Evolutionary conservation across 2,888 invertebrate genomes (phyloP), one percentile per base, ranked within the genome.

Genomic region (Piscicola geometra): DNA sequence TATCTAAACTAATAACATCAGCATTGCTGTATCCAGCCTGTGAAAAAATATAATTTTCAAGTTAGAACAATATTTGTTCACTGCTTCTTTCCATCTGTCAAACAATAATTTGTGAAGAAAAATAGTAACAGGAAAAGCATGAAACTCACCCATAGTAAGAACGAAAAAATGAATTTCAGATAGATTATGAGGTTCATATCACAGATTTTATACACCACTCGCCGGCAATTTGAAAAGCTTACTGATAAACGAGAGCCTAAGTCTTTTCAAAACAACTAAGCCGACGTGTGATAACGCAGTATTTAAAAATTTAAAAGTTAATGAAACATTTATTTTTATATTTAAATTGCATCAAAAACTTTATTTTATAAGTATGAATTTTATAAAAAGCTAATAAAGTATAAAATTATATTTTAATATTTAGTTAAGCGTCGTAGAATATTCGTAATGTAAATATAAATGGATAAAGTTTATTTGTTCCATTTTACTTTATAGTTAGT

Each of bases 1-100:
- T 12, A n/a, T 56, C 47, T 30, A 78, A 64, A 32, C 75, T 69
- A 0, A 78, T 76, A 41, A 75, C 75, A 50, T 68, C 75, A 69
- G 68, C 69, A 64, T 28, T 33, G 36, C 33, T 56, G 5, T 47
- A 50, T 35, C 32, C 47, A 0, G 71, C 30, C 35, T 35, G 52
- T 50, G 52, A 18, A 72, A 72, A 72, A 32, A 56, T 18, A 56
- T 25, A 25, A 25, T 56, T 56, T 56, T n/a, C 25, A 56, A 3
- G 3, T 25, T 56, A 56, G 21, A 15, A 25, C n/a, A 15, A 56
- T 56, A 56, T 25, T 56, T 56, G 3, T 25, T 21, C n/a, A 56
- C 3, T 56, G 9, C 25, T n/a, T n/a, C 3, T n/a, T 25, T 56
- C 60, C 60, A 56, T 56, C 60, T 56, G 60, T 21, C 60, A 18